Conservation (phyloP, 2,797 vertebrate species). For the Coendou prehensilis region DNA sequence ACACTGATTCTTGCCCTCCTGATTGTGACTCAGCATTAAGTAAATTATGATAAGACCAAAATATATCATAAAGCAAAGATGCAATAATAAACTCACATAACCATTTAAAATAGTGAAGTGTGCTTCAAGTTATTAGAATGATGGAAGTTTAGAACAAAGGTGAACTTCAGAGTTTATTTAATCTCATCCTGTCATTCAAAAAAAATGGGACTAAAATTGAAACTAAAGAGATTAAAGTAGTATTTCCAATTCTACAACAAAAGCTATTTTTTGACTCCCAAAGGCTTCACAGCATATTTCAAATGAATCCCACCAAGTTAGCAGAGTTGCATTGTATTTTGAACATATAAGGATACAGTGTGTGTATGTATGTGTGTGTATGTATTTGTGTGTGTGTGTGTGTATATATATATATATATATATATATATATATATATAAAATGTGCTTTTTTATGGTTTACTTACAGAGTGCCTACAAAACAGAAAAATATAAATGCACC, state of each 20-base stretch:
- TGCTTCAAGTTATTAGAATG: background rate
- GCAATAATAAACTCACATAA: background rate
- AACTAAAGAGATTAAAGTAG: background rate
- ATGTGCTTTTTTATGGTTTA: background rate
- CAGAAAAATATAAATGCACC: background rate
- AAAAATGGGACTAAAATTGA: constrained; percentile 38
- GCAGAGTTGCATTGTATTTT: background rate
- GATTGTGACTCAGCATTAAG: constrained; percentile 18
- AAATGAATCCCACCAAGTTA: background rate
- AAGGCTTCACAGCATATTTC: background rate
- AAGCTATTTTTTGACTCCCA: background rate
- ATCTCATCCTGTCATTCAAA: background rate
- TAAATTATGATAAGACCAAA: constrained; percentile 37
- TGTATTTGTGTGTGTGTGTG: background rate
- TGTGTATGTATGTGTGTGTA: background rate
- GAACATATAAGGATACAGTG: background rate
- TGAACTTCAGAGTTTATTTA: background rate
- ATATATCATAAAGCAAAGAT: constrained; percentile 42
- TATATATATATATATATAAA: too few relatives aligned
- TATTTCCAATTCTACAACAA: background rate
- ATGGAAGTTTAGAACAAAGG: constrained; percentile 14
- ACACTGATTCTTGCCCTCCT: background rate
- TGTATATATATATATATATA: background rate
- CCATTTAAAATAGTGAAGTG: constrained; percentile 5
- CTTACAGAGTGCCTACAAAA: background rate